Conservation (phyloP, 2,888 invertebrate genomes). For the Pseudococcus viburni region DNA sequence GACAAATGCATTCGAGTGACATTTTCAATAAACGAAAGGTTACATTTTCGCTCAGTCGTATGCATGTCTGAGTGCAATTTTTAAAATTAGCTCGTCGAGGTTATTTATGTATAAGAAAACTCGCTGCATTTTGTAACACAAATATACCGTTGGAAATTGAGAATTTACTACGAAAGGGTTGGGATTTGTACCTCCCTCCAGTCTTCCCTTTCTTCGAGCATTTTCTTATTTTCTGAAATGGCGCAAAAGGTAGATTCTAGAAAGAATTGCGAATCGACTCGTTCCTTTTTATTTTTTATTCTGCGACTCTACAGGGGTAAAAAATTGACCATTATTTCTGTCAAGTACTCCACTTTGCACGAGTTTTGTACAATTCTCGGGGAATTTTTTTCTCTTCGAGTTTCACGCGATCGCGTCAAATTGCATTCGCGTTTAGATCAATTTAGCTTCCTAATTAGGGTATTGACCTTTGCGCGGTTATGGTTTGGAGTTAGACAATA, state of each 20-base stretch:
- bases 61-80: constrained; percentile 13
- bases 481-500: constrained; percentile 18
- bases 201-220: too few species aligned
- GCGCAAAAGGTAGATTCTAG: too few species aligned
- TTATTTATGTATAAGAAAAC: too few species aligned
- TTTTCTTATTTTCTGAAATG: too few species aligned
- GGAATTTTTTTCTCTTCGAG: not conserved
- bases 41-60: not conserved
- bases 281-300: not conserved
- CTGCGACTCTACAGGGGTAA: not conserved
- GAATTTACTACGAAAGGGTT: too few species aligned
- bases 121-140: too few species aligned
- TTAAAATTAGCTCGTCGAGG: not conserved
- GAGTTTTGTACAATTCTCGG: not conserved
- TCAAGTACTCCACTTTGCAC: not conserved
- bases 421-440: not conserved
- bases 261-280: too few species aligned
- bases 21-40: not conserved
- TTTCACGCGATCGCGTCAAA: not conserved
- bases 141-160: too few species aligned
- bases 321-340: not conserved
- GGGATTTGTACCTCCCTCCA: too few species aligned
- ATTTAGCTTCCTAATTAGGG: constrained; percentile 48
- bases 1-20: not conserved
- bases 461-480: constrained; percentile 25